A percentile compares a stretch with the other conserved stretches of the same genome.
Conservation (phyloP, 2,888 invertebrate genomes). For the Willowsia nigromaculata region DNA sequence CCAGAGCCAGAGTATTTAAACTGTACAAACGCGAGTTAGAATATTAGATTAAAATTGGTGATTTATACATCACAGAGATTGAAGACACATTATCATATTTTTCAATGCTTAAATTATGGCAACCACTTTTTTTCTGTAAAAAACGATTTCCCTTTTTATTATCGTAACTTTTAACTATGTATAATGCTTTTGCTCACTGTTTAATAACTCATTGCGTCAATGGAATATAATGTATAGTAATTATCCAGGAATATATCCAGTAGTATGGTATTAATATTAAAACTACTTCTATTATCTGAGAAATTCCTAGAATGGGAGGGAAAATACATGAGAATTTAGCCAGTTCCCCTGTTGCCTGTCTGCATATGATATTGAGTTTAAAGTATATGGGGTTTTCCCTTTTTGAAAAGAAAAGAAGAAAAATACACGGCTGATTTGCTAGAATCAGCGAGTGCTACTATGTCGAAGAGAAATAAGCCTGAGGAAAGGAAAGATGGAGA, state of each 20-base stretch:
- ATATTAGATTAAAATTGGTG: constrained; percentile 58
- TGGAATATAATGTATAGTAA: too few relatives aligned
- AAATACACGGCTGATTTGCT: constrained; percentile 11
- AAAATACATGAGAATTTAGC: neutral
- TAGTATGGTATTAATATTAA: too few relatives aligned
- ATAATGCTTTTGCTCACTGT: neutral
- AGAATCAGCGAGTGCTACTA: constrained; percentile 11
- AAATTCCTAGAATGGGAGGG: neutral
- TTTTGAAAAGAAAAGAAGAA: neutral
- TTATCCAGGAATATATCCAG: too few relatives aligned
- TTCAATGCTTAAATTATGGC: constrained; percentile 20
- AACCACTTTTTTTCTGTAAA: neutral
- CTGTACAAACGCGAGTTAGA: neutral
- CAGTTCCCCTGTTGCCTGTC: neutral
- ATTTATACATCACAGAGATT: constrained; percentile 51
- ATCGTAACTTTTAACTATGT: neutral
- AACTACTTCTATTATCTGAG: too few relatives aligned
- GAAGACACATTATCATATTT: constrained; percentile 44
- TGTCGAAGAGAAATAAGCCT: constrained; percentile 48
- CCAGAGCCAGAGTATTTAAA: constrained; percentile 21
- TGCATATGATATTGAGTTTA: neutral
- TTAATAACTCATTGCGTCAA: neutral
- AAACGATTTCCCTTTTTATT: neutral
- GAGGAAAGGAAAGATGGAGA: constrained; percentile 33
- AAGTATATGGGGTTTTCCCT: neutral